Percentiles rank a stretch among this genome's conserved stretches.
phyloP scores from a whole-genome alignment of 2,797 vertebrate genomes.

The Acomys russatus region DNA sequence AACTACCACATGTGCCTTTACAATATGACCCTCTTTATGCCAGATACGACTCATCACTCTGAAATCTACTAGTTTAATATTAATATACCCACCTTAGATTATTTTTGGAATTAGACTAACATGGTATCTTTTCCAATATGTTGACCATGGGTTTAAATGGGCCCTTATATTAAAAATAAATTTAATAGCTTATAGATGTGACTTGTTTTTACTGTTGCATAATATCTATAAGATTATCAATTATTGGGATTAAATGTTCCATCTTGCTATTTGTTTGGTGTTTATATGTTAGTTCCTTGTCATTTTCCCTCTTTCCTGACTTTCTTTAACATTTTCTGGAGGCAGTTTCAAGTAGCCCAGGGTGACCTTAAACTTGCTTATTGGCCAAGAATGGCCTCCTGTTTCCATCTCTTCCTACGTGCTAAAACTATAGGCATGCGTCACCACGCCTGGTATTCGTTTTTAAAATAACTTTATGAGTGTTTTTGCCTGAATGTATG shows the following conservation, averaged over 20 bases:
- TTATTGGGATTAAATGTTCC: neutral
- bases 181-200: neutral
- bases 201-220: neutral
- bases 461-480: neutral
- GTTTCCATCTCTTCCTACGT: neutral
- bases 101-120: constrained; percentile 45
- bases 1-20: neutral
- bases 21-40: neutral
- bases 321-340: neutral
- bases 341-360: neutral
- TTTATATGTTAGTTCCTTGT: neutral
- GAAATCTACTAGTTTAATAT: neutral
- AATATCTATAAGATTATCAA: constrained; percentile 17
- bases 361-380: neutral
- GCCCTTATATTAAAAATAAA: neutral
- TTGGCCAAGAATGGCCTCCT: neutral
- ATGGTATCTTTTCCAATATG: neutral
- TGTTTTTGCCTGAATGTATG: neutral
- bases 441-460: neutral
- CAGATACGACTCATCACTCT: neutral
- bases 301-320: neutral
- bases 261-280: constrained; percentile 7
- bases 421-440: neutral
- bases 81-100: neutral
- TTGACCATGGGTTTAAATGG: neutral